Conservation (phyloP, 2,888 invertebrate genomes). For the Thyatira batis region DNA sequence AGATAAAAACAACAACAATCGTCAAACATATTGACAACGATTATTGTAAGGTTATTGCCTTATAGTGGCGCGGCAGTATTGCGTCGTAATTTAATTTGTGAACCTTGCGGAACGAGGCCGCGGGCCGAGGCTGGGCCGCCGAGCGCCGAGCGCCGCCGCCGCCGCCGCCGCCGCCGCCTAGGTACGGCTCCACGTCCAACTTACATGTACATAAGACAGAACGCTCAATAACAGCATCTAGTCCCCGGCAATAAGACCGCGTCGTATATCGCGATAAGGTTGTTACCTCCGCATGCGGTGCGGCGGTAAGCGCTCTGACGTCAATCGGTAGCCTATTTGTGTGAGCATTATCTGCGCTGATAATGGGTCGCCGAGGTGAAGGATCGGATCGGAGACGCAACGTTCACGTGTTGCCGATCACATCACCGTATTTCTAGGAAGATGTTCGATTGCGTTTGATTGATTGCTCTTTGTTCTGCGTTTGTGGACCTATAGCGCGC, state of each 20-base stretch:
- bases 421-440: constrained; percentile 54
- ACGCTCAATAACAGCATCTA: constrained; percentile 22
- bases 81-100: constrained; percentile 60
- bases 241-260: constrained; percentile 30
- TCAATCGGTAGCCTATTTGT: constrained; percentile 73
- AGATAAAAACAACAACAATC: constrained; percentile 36
- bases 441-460: constrained; percentile 49
- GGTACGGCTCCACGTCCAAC: neutral
- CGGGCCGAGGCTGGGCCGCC: constrained; percentile 39
- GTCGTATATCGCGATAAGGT: constrained; percentile 20
- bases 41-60: constrained; percentile 45
- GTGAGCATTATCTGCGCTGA: constrained; percentile 50
- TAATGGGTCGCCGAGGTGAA: constrained; percentile 61
- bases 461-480: constrained; percentile 68
- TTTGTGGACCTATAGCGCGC: neutral
- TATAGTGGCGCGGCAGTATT: constrained; percentile 42
- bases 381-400: constrained; percentile 50
- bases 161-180: neutral
- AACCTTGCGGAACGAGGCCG: constrained; percentile 62
- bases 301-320: constrained; percentile 58
- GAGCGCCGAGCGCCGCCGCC: constrained; percentile 27
- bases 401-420: constrained; percentile 59
- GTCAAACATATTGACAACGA: constrained; percentile 19
- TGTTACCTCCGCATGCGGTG: constrained; percentile 51
- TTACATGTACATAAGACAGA: neutral